These are phyloP conservation scores for Lepidochrysops patricia DNA, from an alignment of 2,888 invertebrate genomes.

Conservation along the genomic window DNA sequence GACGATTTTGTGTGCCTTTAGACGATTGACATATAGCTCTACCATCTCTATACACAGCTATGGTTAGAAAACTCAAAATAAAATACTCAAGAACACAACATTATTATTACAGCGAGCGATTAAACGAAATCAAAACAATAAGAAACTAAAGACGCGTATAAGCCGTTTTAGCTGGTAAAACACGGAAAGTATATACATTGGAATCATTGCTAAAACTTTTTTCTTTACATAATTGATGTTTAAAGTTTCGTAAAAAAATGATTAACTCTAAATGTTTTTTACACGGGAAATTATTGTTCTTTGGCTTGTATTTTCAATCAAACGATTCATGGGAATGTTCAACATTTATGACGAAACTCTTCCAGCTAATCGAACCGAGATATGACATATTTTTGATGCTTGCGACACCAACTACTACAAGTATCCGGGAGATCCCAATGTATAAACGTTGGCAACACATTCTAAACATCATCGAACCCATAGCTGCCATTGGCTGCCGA, in stretches of 20 bases:
- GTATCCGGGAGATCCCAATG: constrained; percentile 4
- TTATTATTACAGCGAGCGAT: constrained; percentile 4
- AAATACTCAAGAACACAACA: constrained; percentile 12
- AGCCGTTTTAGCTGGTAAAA: constrained; percentile 7
- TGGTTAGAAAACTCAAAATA: constrained; percentile 9
- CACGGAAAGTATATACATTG: neutral
- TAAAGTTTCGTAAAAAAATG: no score
- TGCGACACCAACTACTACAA: no score
- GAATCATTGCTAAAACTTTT: neutral
- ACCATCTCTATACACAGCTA: neutral
- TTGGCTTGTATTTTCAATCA: no score
- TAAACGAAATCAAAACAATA: neutral
- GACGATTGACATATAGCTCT: neutral
- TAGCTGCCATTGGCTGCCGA: constrained; percentile 65
- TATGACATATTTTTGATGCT: no score
- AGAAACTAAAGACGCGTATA: neutral
- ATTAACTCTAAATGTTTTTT: no score
- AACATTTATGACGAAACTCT: no score
- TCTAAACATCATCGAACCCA: constrained; percentile 60
- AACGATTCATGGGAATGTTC: no score
- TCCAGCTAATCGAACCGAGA: no score
- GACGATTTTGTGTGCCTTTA: neutral
- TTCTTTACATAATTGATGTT: no score
- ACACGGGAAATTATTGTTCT: no score
- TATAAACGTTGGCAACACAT: constrained; percentile 28